Percentiles rank a stretch among this genome's conserved stretches.
phyloP scores from a whole-genome alignment of 2,888 invertebrate species.

The Drosophila merina region DNA sequence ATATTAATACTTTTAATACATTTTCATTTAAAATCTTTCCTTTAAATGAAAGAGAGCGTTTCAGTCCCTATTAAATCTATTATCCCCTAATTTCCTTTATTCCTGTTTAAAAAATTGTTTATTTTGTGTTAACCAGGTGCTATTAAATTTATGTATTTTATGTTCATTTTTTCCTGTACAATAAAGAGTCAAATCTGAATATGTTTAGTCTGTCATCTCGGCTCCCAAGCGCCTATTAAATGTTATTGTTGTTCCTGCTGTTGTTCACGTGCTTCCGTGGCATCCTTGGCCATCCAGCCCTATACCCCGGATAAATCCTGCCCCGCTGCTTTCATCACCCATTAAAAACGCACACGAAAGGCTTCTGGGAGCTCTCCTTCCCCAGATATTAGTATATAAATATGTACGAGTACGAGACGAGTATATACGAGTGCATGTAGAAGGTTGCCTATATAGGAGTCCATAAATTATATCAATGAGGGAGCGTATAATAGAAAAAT shows the following conservation, averaged over 20 bases:
- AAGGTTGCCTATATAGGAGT: slow-evolving; percentile 31
- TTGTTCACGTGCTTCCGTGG: slow-evolving; percentile 32
- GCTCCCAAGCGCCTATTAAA: slow-evolving; percentile 28
- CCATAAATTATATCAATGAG: slow-evolving; percentile 42
- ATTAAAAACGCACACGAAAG: slow-evolving; percentile 43
- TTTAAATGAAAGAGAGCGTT: neutral
- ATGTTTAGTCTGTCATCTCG: slow-evolving; percentile 35
- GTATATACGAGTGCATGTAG: slow-evolving; percentile 25
- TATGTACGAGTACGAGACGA: too few relatives aligned
- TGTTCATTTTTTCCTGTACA: slow-evolving; percentile 2
- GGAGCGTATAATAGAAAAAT: slow-evolving; percentile 50
- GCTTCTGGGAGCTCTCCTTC: slow-evolving; percentile 33
- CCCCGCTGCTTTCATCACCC: slow-evolving; percentile 24
- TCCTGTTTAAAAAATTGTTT: neutral
- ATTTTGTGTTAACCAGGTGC: neutral
- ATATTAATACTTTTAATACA: neutral
- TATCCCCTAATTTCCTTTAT: neutral
- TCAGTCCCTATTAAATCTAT: neutral
- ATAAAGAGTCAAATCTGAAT: slow-evolving; percentile 18
- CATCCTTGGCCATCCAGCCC: neutral
- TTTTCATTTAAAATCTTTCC: neutral
- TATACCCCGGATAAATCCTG: neutral
- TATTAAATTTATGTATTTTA: neutral
- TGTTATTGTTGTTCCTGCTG: slow-evolving; percentile 40
- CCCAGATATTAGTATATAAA: neutral